These are phyloP conservation scores for Epinephelus malabaricus DNA, from an alignment of 2,797 vertebrate genomes.

Conservation along the genomic window DNA sequence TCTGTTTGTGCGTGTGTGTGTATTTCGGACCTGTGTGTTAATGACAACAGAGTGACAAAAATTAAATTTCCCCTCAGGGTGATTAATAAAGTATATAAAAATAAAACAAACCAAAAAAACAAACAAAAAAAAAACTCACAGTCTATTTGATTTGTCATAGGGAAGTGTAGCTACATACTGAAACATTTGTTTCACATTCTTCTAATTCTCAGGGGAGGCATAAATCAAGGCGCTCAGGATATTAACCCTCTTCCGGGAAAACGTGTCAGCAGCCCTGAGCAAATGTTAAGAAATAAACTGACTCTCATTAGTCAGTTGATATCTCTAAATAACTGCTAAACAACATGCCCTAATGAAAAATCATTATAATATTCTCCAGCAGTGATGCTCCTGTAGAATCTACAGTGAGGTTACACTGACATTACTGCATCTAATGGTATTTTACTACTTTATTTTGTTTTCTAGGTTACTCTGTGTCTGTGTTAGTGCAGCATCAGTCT, in stretches of 20 bases:
- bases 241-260: background rate
- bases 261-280: background rate
- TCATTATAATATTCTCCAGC: background rate
- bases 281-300: background rate
- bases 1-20: too few species aligned
- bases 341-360: background rate
- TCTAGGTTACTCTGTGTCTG: background rate
- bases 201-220: conserved; percentile 1
- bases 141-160: background rate
- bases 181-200: conserved; percentile 34
- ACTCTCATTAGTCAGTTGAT: background rate
- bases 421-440: background rate
- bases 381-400: background rate
- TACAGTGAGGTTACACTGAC: background rate
- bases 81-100: too few species aligned
- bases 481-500: background rate
- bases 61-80: too few species aligned
- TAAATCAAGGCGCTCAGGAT: conserved; percentile 1
- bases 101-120: too few species aligned
- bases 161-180: background rate
- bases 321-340: background rate
- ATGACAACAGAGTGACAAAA: too few species aligned
- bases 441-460: too few species aligned
- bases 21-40: too few species aligned
- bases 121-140: too few species aligned